Evolutionary conservation across 2,797 vertebrate species (phyloP).

Genomic region (Pangasius mekongensis): DNA sequence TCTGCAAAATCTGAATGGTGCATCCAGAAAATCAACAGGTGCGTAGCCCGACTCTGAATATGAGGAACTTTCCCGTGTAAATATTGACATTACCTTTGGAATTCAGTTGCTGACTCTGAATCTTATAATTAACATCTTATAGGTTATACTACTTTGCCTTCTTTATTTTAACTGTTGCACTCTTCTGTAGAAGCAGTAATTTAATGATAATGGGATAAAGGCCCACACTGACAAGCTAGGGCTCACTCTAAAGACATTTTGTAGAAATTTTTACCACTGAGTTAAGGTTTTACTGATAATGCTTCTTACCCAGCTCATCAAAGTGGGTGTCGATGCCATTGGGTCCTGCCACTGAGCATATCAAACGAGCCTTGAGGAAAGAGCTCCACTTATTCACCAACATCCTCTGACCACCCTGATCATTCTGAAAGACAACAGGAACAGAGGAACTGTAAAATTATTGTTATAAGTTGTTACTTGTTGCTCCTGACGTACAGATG

Average conservation of each 20-base stretch:
- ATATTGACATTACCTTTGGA: background rate
- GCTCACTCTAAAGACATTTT: background rate
- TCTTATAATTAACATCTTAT: background rate
- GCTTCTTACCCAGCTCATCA: slow-evolving; percentile 88
- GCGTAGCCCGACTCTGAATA: background rate
- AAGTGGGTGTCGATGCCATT: slow-evolving; percentile 95
- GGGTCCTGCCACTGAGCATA: slow-evolving; percentile 90
- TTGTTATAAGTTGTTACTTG: background rate
- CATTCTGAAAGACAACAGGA: slow-evolving; percentile 79
- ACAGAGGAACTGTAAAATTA: slow-evolving; percentile 2
- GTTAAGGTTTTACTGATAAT: background rate
- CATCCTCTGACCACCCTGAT: slow-evolving; percentile 92
- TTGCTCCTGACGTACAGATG: background rate
- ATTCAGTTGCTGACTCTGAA: background rate
- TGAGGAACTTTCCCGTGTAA: background rate
- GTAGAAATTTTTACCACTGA: background rate
- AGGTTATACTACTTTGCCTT: background rate
- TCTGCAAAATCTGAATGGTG: too few relatives aligned
- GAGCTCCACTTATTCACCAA: slow-evolving; percentile 96
- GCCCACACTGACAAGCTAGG: background rate
- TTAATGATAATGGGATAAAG: background rate
- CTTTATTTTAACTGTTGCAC: background rate
- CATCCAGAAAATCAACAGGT: background rate
- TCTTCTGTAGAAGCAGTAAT: background rate
- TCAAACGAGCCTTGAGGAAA: slow-evolving; percentile 90